These are phyloP conservation scores for Chloroclysta siterata DNA, from an alignment of 2,888 invertebrate genomes.

Conservation along the genomic window DNA sequence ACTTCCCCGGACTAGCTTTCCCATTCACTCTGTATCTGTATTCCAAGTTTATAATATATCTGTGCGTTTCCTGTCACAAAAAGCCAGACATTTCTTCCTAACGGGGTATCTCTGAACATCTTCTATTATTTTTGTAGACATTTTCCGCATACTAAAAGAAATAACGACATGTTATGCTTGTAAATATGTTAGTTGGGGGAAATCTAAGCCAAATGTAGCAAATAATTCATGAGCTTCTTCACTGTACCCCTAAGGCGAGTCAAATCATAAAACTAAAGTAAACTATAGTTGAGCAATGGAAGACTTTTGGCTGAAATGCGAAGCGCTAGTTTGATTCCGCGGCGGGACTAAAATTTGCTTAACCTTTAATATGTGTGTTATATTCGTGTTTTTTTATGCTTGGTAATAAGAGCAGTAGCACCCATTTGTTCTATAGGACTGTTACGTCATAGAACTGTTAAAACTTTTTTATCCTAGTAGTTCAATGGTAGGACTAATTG, in stretches of 20 bases:
- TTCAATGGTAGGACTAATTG: no score
- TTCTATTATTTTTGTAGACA: conserved; percentile 26
- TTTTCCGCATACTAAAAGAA: conserved; percentile 33
- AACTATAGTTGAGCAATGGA: background rate
- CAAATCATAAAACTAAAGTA: background rate
- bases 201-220: conserved; percentile 33
- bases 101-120: conserved; percentile 1
- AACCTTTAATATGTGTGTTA: no score
- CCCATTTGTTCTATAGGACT: no score
- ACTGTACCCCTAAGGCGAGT: background rate
- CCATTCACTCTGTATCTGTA: no score
- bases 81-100: conserved; percentile 2
- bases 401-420: no score
- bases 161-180: conserved; percentile 31
- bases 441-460: no score
- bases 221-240: conserved; percentile 32
- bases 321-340: background rate
- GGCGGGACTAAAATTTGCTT: no score
- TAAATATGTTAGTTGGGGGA: conserved; percentile 36
- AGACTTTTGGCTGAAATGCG: background rate
- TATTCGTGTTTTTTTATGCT: no score
- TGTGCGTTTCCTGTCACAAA: background rate
- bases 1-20: no score
- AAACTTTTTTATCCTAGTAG: no score
- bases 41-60: background rate